These are phyloP conservation scores for Psilopsiagon aymara DNA, from an alignment of 2,113 vertebrate genomes.

Conservation along the genomic window DNA sequence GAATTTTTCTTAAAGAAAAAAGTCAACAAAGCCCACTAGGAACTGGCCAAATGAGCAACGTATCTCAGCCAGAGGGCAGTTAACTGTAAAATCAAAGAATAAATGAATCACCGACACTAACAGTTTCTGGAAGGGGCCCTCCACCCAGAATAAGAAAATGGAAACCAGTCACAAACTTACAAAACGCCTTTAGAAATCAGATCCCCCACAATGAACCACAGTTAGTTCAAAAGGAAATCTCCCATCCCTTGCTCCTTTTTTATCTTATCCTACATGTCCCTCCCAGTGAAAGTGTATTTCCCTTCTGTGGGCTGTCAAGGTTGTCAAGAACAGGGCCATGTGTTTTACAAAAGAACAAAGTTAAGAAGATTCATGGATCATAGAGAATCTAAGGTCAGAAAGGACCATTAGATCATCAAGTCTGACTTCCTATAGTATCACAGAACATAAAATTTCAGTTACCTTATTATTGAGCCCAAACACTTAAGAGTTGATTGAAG, in stretches of 20 bases:
- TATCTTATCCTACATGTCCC: not conserved
- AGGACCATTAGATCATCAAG: not conserved
- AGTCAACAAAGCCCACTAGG: not conserved
- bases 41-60: not conserved
- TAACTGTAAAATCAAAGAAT: not conserved
- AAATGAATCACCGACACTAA: not conserved
- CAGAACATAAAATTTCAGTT: constrained; percentile 2
- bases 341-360: not conserved
- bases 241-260: not conserved
- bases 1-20: not conserved
- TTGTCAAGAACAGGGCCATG: constrained; percentile 10
- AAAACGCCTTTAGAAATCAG: not conserved
- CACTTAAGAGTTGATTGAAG: not conserved
- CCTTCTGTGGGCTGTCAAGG: not conserved
- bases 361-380: constrained; percentile 10
- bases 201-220: not conserved
- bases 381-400: not conserved
- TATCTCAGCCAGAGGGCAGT: not conserved
- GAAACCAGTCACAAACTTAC: not conserved
- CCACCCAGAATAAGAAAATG: not conserved
- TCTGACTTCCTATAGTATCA: constrained; percentile 4
- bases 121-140: not conserved
- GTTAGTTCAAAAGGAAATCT: not conserved
- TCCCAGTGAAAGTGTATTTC: not conserved
- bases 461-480: constrained; percentile 8